These are phyloP conservation scores for Euzophera pinguis DNA, from an alignment of 2,888 invertebrate genomes.

Conservation along the genomic window DNA sequence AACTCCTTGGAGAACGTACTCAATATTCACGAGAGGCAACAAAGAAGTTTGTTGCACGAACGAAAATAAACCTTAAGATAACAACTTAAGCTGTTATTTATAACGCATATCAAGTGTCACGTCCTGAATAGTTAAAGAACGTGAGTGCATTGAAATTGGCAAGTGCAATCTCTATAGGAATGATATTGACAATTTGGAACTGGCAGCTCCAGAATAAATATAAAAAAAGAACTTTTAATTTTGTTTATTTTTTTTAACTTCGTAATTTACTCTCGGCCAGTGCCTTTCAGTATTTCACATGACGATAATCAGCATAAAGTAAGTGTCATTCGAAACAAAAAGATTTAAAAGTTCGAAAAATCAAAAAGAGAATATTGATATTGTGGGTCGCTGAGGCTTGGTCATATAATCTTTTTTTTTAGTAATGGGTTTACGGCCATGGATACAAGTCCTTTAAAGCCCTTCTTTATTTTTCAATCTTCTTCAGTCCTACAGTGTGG, in stretches of 20 bases:
- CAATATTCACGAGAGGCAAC: slow-evolving; percentile 50
- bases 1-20: slow-evolving; percentile 28
- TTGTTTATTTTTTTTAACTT: neutral
- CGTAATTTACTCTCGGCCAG: neutral
- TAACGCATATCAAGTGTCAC: neutral
- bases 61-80: slow-evolving; percentile 25
- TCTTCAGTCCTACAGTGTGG: too few relatives aligned
- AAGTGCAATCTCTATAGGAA: slow-evolving; percentile 9
- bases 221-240: neutral
- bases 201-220: neutral
- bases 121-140: slow-evolving; percentile 17
- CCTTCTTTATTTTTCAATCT: too few relatives aligned
- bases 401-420: too few relatives aligned
- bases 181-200: neutral
- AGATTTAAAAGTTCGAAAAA: too few relatives aligned
- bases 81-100: slow-evolving; percentile 3
- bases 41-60: slow-evolving; percentile 24
- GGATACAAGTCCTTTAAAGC: too few relatives aligned
- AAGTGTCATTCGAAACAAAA: neutral
- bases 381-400: too few relatives aligned
- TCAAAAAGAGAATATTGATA: too few relatives aligned
- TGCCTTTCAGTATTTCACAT: neutral
- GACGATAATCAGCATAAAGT: neutral
- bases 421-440: too few relatives aligned
- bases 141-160: slow-evolving; percentile 19